Conservation (phyloP, 2,797 vertebrate species). For the Gobionotothen gibberifrons region DNA sequence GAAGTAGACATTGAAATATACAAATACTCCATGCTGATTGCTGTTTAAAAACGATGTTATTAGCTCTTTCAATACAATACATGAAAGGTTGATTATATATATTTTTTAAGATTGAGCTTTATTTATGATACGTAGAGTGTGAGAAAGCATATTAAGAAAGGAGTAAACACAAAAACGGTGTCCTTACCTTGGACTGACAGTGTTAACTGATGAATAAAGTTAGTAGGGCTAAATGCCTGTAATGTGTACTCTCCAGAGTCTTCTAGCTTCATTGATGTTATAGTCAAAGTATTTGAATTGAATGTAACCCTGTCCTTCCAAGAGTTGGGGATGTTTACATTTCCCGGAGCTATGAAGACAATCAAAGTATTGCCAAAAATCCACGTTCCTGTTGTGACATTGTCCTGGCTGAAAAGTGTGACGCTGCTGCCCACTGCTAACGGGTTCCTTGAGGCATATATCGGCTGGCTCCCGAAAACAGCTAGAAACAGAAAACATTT, state of each 20-base stretch:
- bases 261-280: conserved; percentile 43
- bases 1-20: not conserved
- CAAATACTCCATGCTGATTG: not conserved
- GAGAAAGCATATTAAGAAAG: not conserved
- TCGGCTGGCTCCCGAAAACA: not conserved
- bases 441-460: conserved; percentile 66
- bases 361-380: conserved; percentile 3
- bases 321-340: rapidly evolving
- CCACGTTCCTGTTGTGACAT: conserved; percentile 51
- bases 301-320: not conserved
- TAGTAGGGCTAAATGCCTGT: rapidly evolving
- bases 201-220: not conserved
- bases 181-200: conserved; percentile 81
- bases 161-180: not conserved
- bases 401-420: conserved; percentile 39
- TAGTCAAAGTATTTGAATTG: conserved; percentile 27
- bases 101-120: not conserved
- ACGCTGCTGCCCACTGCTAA: conserved; percentile 66
- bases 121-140: not conserved
- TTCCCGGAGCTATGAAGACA: not conserved
- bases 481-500: conserved; percentile 50
- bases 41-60: not conserved
- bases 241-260: conserved; percentile 75
- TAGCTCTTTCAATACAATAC: not conserved
- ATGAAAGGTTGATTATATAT: not conserved